Percentiles rank a stretch among this genome's conserved stretches.
Conservation (phyloP, 2,797 vertebrate genomes). For the Epinephelus malabaricus region DNA sequence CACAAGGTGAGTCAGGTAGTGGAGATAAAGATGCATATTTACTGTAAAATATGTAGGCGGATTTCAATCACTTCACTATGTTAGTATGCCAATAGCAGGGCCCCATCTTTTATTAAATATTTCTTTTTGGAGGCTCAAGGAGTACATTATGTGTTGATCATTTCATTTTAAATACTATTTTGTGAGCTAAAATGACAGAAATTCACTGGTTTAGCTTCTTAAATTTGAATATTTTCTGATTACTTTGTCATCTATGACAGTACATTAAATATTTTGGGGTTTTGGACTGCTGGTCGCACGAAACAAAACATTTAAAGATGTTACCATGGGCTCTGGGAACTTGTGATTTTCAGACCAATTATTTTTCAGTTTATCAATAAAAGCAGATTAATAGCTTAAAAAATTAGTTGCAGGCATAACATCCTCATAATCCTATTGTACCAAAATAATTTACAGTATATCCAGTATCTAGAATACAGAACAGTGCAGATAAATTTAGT, state of each 20-base stretch:
- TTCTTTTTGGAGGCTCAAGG: too few relatives aligned
- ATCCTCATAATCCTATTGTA: not conserved
- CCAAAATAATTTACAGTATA: not conserved
- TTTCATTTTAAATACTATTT: not conserved
- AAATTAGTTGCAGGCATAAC: not conserved
- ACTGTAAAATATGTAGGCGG: too few relatives aligned
- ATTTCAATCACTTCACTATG: too few relatives aligned
- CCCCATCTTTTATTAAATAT: too few relatives aligned
- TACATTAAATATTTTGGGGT: not conserved
- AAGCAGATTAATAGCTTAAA: not conserved
- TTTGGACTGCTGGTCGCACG: not conserved
- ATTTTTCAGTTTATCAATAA: not conserved
- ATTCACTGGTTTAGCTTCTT: too few relatives aligned
- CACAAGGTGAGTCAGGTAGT: too few relatives aligned
- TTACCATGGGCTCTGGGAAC: not conserved
- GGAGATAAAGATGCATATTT: too few relatives aligned
- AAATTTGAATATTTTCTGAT: too few relatives aligned
- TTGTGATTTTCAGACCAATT: too few relatives aligned
- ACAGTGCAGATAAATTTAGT: not conserved
- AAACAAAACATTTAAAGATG: conserved; percentile 3
- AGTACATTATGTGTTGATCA: not conserved
- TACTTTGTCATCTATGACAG: not conserved
- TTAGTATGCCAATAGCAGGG: too few relatives aligned
- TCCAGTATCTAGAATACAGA: not conserved
- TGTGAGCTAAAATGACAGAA: too few relatives aligned